Evolutionary conservation across 2,888 invertebrate species (phyloP).

Genomic region (Athripsodes cinereus): DNA sequence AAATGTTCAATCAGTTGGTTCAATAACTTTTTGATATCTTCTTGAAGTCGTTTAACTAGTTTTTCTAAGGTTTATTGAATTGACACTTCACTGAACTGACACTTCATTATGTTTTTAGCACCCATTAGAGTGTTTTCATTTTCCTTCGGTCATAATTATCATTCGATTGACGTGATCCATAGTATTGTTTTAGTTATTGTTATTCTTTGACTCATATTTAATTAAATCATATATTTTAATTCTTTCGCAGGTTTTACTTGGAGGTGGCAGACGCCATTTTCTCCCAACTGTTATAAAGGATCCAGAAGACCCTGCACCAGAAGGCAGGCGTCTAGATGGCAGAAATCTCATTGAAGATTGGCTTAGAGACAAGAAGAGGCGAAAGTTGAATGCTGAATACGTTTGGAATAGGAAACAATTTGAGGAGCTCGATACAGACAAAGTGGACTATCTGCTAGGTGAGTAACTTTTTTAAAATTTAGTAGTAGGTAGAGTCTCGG

Average conservation of each 20-base stretch:
- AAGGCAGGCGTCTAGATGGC: constrained; percentile 68
- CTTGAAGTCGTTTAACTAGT: no score
- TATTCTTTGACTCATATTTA: not conserved
- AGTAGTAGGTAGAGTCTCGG: no score
- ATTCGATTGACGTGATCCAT: no score
- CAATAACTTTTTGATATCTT: no score
- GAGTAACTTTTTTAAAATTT: constrained; percentile 35
- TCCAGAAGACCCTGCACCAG: constrained; percentile 62
- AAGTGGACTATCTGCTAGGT: constrained; percentile 71
- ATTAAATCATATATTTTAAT: constrained; percentile 5
- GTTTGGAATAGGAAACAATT: constrained; percentile 69
- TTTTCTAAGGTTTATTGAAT: no score
- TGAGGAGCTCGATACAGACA: constrained; percentile 59
- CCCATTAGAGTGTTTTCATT: no score
- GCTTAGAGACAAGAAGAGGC: constrained; percentile 66
- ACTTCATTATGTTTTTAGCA: no score
- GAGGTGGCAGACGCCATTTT: constrained; percentile 72
- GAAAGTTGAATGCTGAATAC: constrained; percentile 62
- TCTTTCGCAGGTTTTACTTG: constrained; percentile 62
- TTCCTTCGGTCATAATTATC: no score
- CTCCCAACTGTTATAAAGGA: constrained; percentile 65
- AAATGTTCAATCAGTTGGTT: no score
- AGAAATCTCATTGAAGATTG: constrained; percentile 76
- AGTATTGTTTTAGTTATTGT: no score
- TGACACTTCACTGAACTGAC: no score